Evolutionary conservation across 2,888 invertebrate genomes (phyloP).

Genomic region (Vesta saturnalis): DNA sequence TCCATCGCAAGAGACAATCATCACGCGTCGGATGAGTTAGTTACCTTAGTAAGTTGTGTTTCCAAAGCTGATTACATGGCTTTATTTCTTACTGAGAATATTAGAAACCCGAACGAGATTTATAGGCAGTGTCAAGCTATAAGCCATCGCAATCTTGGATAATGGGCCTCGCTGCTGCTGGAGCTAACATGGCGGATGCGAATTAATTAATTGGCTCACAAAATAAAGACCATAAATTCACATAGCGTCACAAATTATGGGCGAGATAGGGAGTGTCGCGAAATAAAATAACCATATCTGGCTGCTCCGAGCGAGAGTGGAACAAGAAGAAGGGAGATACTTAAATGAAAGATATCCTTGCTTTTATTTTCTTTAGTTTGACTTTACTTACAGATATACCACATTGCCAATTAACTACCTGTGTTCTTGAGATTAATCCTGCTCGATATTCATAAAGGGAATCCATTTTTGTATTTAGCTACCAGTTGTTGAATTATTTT

Average conservation of each 20-base stretch:
- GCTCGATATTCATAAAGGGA: constrained; percentile 10
- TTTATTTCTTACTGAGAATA: constrained; percentile 53
- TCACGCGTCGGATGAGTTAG: constrained; percentile 39
- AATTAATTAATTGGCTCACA: constrained; percentile 65
- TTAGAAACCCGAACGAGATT: constrained; percentile 61
- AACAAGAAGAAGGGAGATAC: constrained; percentile 37
- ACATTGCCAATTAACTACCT: constrained; percentile 15
- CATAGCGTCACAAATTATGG: constrained; percentile 64
- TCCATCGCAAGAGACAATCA: constrained; percentile 32
- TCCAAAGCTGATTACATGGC: constrained; percentile 38
- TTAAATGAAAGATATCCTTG: constrained; percentile 33
- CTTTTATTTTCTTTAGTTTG: constrained; percentile 25
- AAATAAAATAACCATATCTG: constrained; percentile 64
- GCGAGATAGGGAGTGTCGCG: constrained; percentile 63
- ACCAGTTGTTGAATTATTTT: constrained; percentile 4
- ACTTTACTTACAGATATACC: constrained; percentile 18
- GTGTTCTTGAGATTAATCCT: constrained; percentile 8
- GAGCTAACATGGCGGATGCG: constrained; percentile 60
- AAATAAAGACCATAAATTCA: constrained; percentile 65
- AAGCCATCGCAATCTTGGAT: constrained; percentile 63
- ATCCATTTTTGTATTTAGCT: constrained; percentile 13
- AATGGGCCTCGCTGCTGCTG: constrained; percentile 58
- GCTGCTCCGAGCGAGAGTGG: constrained; percentile 44
- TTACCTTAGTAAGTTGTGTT: constrained; percentile 32
- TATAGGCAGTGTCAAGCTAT: constrained; percentile 60